These are phyloP conservation scores for Brachionus plicatilis DNA, from an alignment of 1,140 invertebrate genomes.

Conservation along the genomic window DNA sequence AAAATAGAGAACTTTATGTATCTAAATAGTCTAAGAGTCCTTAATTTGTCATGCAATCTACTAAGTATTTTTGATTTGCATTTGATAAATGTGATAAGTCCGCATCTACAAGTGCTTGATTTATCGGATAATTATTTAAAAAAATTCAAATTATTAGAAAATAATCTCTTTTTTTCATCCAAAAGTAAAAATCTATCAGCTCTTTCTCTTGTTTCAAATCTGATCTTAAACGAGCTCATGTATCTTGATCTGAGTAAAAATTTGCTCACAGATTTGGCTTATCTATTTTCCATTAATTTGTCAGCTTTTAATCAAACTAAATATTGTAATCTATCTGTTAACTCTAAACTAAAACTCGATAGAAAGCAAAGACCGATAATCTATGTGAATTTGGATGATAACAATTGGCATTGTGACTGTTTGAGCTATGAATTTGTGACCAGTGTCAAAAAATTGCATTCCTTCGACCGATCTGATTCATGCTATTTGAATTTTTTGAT, in stretches of 20 bases:
- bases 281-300: background rate
- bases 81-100: background rate
- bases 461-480: background rate
- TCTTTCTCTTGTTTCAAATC: background rate
- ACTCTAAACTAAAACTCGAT: background rate
- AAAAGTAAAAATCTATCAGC: background rate
- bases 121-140: constrained; percentile 9
- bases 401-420: constrained; percentile 21
- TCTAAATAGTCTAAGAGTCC: background rate
- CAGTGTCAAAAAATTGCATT: background rate
- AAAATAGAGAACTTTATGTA: constrained; percentile 19
- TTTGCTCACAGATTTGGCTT: background rate
- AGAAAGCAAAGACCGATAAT: background rate
- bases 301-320: background rate
- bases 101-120: constrained; percentile 14
- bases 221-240: background rate
- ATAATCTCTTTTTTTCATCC: background rate
- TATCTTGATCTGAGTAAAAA: constrained; percentile 7
- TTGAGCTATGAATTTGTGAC: background rate
- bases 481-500: constrained; percentile 13
- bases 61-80: background rate
- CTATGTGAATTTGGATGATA: background rate
- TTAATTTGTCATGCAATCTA: background rate
- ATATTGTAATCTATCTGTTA: constrained; percentile 20
- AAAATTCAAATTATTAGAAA: constrained; percentile 22